These are phyloP conservation scores for Cyprinodon tularosa DNA, from an alignment of 2,113 vertebrate genomes.

Conservation along the genomic window DNA sequence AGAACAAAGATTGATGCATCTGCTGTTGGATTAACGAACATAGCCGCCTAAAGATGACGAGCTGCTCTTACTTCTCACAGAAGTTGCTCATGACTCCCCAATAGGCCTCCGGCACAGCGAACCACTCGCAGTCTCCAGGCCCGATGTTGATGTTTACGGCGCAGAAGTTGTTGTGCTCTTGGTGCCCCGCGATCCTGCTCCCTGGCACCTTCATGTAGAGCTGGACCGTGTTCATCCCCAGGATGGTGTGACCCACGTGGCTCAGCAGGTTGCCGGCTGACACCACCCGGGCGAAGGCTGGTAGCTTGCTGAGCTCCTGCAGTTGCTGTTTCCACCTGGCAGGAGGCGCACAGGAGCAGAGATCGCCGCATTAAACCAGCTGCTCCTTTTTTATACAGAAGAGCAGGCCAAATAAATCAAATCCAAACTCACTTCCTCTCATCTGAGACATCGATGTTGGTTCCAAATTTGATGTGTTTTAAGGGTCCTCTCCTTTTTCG, in stretches of 20 bases:
- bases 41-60: fast-evolving
- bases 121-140: slow-evolving; percentile 98
- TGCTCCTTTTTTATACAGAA: not conserved
- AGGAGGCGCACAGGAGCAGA: not conserved
- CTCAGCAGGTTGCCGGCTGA: slow-evolving; percentile 97
- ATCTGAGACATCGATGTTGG: slow-evolving; percentile 97
- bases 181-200: slow-evolving; percentile 96
- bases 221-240: slow-evolving; percentile 99
- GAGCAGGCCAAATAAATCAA: not conserved
- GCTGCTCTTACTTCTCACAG: slow-evolving; percentile 93
- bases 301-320: slow-evolving; percentile 95
- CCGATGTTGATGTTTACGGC: slow-evolving; percentile 99
- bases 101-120: slow-evolving; percentile 94
- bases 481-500: slow-evolving; percentile 91
- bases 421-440: slow-evolving; percentile 92
- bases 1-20: not conserved
- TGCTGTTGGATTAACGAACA: not conserved
- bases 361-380: not conserved
- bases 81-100: slow-evolving; percentile 98
- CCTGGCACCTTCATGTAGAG: slow-evolving; percentile 99
- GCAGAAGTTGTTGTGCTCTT: slow-evolving; percentile 99
- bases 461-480: slow-evolving; percentile 99
- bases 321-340: slow-evolving; percentile 97
- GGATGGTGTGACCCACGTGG: slow-evolving; percentile 95
- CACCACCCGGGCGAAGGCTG: slow-evolving; percentile 94